These are phyloP conservation scores for Criorhina ranunculi DNA, from an alignment of 2,888 invertebrate genomes.

Conservation along the genomic window DNA sequence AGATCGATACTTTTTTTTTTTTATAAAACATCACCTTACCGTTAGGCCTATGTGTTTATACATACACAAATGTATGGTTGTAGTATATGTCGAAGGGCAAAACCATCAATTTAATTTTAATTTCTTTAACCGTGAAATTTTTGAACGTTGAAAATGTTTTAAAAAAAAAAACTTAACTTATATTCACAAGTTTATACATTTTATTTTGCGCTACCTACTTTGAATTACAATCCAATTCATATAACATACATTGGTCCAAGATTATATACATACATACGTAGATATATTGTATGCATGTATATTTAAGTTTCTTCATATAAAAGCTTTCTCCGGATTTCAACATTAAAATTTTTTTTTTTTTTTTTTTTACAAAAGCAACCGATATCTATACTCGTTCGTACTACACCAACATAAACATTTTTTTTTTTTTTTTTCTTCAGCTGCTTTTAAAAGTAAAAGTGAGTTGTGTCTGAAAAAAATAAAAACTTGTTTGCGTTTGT, in stretches of 20 bases:
- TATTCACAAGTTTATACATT: background rate
- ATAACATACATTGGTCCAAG: slow-evolving; percentile 33
- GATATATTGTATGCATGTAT: slow-evolving; percentile 8
- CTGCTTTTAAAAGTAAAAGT: slow-evolving; percentile 76
- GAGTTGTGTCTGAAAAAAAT: slow-evolving; percentile 72
- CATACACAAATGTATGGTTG: background rate
- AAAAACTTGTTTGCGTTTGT: slow-evolving; percentile 77
- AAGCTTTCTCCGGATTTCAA: slow-evolving; percentile 75
- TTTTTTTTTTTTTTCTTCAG: slow-evolving; percentile 63
- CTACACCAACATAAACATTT: slow-evolving; percentile 65
- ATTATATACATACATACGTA: slow-evolving; percentile 28
- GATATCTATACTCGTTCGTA: slow-evolving; percentile 24
- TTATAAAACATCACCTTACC: too few relatives aligned
- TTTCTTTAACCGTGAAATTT: slow-evolving; percentile 15
- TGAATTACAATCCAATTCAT: slow-evolving; percentile 42
- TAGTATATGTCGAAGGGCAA: slow-evolving; percentile 21
- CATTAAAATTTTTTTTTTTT: too few relatives aligned
- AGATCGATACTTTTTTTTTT: too few relatives aligned
- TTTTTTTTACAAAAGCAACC: slow-evolving; percentile 65
- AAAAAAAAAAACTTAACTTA: slow-evolving; percentile 30
- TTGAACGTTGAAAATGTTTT: slow-evolving; percentile 17
- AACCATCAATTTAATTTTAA: slow-evolving; percentile 26
- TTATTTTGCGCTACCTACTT: slow-evolving; percentile 19
- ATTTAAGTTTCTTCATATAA: slow-evolving; percentile 65
- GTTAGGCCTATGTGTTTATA: background rate